Base-by-base conservation (phyloP, 2,888 invertebrate genomes). In the Metalampra italica region DNA sequence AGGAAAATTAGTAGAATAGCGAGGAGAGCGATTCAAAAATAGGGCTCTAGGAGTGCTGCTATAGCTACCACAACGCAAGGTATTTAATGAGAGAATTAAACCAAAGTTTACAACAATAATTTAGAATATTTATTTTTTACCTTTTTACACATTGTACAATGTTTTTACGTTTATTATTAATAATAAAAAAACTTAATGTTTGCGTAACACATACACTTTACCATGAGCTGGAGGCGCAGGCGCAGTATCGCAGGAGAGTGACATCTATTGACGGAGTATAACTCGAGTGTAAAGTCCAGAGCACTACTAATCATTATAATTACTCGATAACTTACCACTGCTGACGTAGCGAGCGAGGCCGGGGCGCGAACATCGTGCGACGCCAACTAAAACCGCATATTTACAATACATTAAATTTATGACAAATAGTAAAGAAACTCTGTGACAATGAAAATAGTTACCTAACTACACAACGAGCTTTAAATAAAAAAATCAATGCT, bases 301-400 rank as follows among this genome's bases (percentile, higher is more conserved):
- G 54, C 78, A 82, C 79, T 79, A 82, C 69, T 70, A 74, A 22
- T 22, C 82, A 86, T 81, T 79, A 83, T 66, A 75, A 71, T 60
- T 76, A 82, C 76, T 70, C 78, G 75, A 54, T 22, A 75, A 88
- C 87, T 87, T 87, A 88, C 88, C 87, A 73, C 79, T 64, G 72
- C 56, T 43, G 64, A 52, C 40, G 62, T 52, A 50, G 52, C 22
- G 34, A 9, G 9, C 34, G 14, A 13, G 2, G 39, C 13, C 39
- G 59, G 50, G 51, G 48, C 9, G 45, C 11, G 22, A 11, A 29
- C 57, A 41, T 57, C 57, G 22, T 3, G 45, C 57, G 52, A 47
- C 82, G 62, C 75, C 82, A 83, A 82, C 87, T 87, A 85, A 74
- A 86, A 86, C 77, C 71, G 60, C 58, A 62, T 47, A 54, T 47